A percentile compares a stretch with the other conserved stretches of the same genome.
These are phyloP conservation scores for Tubulanus polymorphus DNA, from an alignment of 2,888 invertebrate genomes.

Conservation along the genomic window DNA sequence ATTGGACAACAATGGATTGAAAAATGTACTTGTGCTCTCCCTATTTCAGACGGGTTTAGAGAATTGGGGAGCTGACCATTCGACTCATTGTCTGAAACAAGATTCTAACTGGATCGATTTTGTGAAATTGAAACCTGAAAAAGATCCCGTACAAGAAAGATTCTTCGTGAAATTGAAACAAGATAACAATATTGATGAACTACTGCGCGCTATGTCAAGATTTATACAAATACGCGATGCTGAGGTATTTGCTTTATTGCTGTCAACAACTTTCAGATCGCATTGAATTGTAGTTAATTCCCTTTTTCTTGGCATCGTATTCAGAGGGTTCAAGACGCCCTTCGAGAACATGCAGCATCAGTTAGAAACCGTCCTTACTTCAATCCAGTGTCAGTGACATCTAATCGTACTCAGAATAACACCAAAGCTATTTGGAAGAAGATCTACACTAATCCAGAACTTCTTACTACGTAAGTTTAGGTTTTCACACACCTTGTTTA, in stretches of 20 bases:
- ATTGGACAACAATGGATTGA: background rate
- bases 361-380: conserved; percentile 36
- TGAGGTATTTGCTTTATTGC: conserved; percentile 31
- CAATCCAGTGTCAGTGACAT: conserved; percentile 34
- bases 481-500: background rate
- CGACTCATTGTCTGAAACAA: conserved; percentile 41
- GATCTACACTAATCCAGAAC: conserved; percentile 46
- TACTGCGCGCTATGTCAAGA: conserved; percentile 38
- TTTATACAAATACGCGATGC: conserved; percentile 42
- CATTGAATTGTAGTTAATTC: background rate
- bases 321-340: conserved; percentile 46
- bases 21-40: background rate
- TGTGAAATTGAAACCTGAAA: conserved; percentile 36
- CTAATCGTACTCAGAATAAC: conserved; percentile 35
- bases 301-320: background rate
- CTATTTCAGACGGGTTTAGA: conserved; percentile 31
- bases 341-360: conserved; percentile 43
- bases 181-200: conserved; percentile 40
- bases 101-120: conserved; percentile 48
- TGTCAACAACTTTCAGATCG: no score
- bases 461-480: conserved; percentile 32
- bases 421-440: conserved; percentile 46
- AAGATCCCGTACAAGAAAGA: conserved; percentile 39
- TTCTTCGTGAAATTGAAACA: conserved; percentile 42
- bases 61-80: conserved; percentile 43